phyloP scores from a whole-genome alignment of 2,797 vertebrate species.

The Capromys pilorides region DNA sequence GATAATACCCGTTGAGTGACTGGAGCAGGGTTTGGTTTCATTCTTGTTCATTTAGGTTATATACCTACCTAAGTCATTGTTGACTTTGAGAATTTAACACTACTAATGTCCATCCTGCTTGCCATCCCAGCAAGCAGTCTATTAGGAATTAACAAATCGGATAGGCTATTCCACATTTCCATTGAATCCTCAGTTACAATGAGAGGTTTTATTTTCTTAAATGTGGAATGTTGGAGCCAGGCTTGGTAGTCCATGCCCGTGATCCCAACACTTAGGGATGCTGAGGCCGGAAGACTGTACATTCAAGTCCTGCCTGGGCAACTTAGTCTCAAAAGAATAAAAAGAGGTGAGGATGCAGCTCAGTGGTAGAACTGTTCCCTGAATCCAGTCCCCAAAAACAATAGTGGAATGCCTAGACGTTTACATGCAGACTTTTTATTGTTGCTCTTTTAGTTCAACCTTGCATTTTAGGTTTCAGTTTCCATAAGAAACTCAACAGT shows the following conservation, averaged over 20 bases:
- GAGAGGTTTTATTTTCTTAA: constrained; percentile 51
- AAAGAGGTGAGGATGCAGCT: not conserved
- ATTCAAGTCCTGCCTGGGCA: not conserved
- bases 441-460: constrained; percentile 2
- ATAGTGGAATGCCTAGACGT: not conserved
- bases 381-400: not conserved
- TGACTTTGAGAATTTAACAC: constrained; percentile 28
- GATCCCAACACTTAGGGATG: not conserved
- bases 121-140: not conserved
- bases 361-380: not conserved
- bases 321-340: not conserved
- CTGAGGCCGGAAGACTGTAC: not conserved
- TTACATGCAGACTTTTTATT: not conserved
- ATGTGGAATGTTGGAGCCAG: not conserved
- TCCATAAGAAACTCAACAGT: not conserved
- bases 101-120: not conserved
- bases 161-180: not conserved
- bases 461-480: not conserved
- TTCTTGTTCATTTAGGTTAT: constrained; percentile 1
- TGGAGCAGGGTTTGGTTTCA: not conserved
- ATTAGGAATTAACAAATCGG: not conserved
- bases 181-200: not conserved
- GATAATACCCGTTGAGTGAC: not conserved
- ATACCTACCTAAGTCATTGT: not conserved
- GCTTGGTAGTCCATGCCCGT: not conserved